Conservation (phyloP, 2,888 invertebrate genomes). For the Stramonita haemastoma region DNA sequence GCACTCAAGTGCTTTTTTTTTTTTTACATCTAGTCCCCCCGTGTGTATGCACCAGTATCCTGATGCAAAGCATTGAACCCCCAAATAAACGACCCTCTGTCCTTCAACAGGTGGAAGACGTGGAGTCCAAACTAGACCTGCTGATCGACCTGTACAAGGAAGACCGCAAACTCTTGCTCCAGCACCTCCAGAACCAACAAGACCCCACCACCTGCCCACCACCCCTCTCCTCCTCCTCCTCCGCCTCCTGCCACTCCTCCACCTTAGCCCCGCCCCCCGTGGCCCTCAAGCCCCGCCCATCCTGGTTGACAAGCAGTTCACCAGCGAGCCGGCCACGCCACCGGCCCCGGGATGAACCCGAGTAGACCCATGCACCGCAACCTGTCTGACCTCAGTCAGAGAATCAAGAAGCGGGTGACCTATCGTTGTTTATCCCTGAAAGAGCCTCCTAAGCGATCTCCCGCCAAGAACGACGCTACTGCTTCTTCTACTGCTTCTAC, state of each 20-base stretch:
- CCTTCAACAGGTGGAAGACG: conserved; percentile 94
- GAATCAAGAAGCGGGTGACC: conserved; percentile 90
- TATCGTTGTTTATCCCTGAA: conserved; percentile 80
- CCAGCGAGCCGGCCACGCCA: conserved; percentile 82
- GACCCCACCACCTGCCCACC: neutral
- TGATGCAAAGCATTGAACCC: no score
- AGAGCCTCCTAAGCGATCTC: conserved; percentile 47
- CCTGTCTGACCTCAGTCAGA: conserved; percentile 87
- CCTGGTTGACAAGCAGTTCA: conserved; percentile 84
- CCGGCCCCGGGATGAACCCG: conserved; percentile 54
- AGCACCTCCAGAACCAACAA: conserved; percentile 51
- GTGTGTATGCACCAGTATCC: no score
- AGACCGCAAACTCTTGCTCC: conserved; percentile 82
- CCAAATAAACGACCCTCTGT: no score
- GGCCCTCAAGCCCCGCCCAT: conserved; percentile 80
- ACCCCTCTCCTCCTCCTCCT: no score
- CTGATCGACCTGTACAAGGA: conserved; percentile 93
- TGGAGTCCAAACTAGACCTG: conserved; percentile 93
- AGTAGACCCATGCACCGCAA: conserved; percentile 76
- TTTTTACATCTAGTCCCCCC: no score
- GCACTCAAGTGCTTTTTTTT: no score
- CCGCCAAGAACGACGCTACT: neutral
- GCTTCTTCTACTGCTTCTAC: neutral
- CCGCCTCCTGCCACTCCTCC: neutral
- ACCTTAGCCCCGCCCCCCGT: conserved; percentile 34